phyloP scores from a whole-genome alignment of 2,113 vertebrate species.

The Grammomys surdaster region DNA sequence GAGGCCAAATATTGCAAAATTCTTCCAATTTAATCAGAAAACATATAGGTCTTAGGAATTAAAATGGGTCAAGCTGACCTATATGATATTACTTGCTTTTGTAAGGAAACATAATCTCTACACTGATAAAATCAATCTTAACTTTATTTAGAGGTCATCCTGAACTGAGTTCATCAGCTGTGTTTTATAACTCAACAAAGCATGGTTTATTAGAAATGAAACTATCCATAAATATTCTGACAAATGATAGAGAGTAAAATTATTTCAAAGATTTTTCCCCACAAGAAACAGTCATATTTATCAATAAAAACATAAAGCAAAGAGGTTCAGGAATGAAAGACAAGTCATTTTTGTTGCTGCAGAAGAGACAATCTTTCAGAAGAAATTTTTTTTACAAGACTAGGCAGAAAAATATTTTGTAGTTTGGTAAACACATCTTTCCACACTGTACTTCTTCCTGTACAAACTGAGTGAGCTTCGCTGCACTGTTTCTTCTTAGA shows the following conservation, averaged over 20 bases:
- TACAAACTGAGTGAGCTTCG: conserved; percentile 14
- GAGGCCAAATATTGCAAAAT: neutral
- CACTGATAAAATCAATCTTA: neutral
- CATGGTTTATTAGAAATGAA: neutral
- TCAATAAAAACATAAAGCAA: neutral
- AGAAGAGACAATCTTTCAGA: neutral
- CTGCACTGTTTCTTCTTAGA: neutral
- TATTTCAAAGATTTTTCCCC: neutral
- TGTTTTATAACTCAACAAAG: neutral
- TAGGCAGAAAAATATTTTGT: neutral
- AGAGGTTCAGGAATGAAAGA: neutral
- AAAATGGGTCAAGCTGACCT: neutral
- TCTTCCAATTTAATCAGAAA: neutral
- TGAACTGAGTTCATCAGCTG: neutral
- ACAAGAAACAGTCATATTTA: neutral
- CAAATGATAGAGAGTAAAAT: neutral
- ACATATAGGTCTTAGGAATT: neutral
- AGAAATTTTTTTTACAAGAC: neutral
- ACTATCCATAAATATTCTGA: neutral
- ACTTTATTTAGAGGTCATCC: neutral
- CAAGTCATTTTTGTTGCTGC: neutral
- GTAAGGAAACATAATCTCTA: neutral
- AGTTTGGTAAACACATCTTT: neutral
- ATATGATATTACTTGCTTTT: neutral
- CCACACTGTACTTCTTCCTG: neutral